phyloP scores from a whole-genome alignment of 2,113 vertebrate species.

The Cyanoliseus patagonus region DNA sequence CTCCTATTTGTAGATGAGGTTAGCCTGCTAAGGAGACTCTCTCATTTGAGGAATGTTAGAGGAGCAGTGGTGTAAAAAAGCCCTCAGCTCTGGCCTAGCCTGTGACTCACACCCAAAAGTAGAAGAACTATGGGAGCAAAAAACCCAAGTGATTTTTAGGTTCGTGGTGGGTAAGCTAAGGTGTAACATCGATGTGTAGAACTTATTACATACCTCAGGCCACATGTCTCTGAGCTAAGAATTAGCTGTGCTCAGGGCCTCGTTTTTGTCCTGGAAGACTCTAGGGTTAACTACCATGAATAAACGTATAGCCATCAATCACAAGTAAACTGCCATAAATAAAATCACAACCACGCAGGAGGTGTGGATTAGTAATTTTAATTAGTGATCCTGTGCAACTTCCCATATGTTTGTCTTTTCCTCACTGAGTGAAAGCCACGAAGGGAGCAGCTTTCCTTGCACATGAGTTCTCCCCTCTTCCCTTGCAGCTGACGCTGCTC shows the following conservation, averaged over 20 bases:
- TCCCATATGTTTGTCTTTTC: background rate
- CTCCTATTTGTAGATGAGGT: background rate
- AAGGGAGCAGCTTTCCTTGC: background rate
- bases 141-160: background rate
- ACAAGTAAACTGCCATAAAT: background rate
- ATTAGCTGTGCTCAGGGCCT: rapidly evolving
- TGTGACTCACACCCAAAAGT: background rate
- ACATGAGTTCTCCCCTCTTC: background rate
- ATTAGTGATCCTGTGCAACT: background rate
- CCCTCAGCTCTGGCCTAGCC: background rate
- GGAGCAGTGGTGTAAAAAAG: background rate
- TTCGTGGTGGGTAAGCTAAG: background rate
- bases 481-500: background rate
- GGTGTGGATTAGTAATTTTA: background rate
- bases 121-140: background rate
- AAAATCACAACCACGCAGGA: background rate
- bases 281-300: background rate
- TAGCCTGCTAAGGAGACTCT: background rate
- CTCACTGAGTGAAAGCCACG: background rate
- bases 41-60: background rate
- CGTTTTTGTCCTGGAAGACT: background rate
- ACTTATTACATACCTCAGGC: background rate
- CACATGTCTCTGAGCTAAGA: background rate
- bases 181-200: background rate
- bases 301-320: background rate